These are phyloP conservation scores for Hafferia zeledoni DNA, from an alignment of 2,797 vertebrate species.

Conservation along the genomic window DNA sequence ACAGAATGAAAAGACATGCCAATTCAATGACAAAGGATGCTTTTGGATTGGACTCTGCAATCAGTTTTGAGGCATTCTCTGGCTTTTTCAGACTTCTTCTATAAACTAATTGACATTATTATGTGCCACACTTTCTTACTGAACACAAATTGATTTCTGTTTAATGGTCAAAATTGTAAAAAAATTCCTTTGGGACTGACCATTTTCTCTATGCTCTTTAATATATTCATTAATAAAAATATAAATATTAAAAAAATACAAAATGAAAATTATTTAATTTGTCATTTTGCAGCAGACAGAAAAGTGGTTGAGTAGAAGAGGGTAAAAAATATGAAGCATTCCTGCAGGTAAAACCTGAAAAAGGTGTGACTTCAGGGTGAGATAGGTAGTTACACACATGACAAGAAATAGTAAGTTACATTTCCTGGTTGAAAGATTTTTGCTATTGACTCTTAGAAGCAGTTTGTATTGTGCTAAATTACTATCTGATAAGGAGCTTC, in stretches of 20 bases:
- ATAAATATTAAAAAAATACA: background rate
- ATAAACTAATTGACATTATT: fast-evolving
- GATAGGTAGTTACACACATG: background rate
- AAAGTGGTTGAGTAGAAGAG: background rate
- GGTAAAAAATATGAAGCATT: background rate
- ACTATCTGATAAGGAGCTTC: background rate
- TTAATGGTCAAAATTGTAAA: background rate
- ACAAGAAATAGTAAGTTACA: background rate
- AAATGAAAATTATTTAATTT: background rate
- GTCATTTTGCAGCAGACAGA: background rate
- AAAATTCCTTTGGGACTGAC: background rate
- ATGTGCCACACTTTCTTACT: background rate
- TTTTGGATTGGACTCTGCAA: background rate
- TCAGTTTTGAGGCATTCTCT: background rate
- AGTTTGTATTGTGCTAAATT: background rate
- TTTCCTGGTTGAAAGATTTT: background rate
- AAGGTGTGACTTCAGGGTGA: background rate
- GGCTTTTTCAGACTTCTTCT: background rate
- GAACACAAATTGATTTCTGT: background rate
- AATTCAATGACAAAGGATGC: background rate
- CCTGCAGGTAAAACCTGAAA: background rate
- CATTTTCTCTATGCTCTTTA: background rate
- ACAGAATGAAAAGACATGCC: background rate
- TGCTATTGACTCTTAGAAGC: background rate
- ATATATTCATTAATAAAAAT: background rate